phyloP scores from a whole-genome alignment of 2,113 vertebrate genomes.

The Platysteira castanea region DNA sequence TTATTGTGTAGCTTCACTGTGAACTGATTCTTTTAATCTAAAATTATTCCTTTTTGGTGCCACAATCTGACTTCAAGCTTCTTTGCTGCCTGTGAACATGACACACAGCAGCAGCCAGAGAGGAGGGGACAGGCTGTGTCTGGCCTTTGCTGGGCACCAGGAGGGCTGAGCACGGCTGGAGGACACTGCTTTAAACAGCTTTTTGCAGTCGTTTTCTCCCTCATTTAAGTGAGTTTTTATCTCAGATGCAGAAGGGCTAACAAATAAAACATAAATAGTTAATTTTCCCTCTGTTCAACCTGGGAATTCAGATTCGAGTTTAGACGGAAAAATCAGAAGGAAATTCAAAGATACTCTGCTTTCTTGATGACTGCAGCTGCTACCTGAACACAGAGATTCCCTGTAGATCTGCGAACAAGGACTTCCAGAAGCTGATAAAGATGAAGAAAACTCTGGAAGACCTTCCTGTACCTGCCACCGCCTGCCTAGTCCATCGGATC shows the following conservation, averaged over 20 bases:
- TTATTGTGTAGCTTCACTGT: not conserved
- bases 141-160: not conserved
- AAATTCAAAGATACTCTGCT: slow-evolving; percentile 57
- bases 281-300: slow-evolving; percentile 26
- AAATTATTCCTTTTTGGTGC: slow-evolving; percentile 23
- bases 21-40: slow-evolving; percentile 32
- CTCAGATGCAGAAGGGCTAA: not conserved
- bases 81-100: not conserved
- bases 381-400: slow-evolving; percentile 51
- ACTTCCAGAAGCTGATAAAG: slow-evolving; percentile 40
- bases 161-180: not conserved
- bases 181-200: not conserved
- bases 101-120: not conserved
- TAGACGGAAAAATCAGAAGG: slow-evolving; percentile 54
- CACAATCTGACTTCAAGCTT: slow-evolving; percentile 17
- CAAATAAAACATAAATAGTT: slow-evolving; percentile 58
- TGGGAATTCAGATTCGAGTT: slow-evolving; percentile 49
- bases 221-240: not conserved
- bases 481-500: slow-evolving; percentile 12
- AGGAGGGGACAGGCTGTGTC: not conserved
- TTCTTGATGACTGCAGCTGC: slow-evolving; percentile 57
- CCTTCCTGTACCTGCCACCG: slow-evolving; percentile 46
- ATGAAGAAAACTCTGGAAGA: slow-evolving; percentile 61
- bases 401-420: slow-evolving; percentile 55
- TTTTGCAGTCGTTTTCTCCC: not conserved